These are phyloP conservation scores for Tenthredo distinguenda DNA, from an alignment of 2,888 invertebrate species.

Conservation along the genomic window DNA sequence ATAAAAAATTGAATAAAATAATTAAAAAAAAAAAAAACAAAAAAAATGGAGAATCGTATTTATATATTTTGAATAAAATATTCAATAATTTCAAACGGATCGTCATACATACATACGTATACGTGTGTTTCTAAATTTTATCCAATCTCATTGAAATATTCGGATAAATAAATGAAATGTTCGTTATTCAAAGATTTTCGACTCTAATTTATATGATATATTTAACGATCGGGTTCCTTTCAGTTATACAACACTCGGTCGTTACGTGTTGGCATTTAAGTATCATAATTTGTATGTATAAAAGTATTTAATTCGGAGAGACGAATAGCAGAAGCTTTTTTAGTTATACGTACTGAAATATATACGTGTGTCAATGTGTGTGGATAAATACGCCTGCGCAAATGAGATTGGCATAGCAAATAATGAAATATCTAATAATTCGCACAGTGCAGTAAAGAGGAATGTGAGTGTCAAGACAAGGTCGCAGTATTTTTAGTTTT, in stretches of 20 bases:
- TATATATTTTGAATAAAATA: too few relatives aligned
- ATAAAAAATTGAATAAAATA: background rate
- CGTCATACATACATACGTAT: too few relatives aligned
- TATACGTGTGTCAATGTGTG: background rate
- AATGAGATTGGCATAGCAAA: conserved; percentile 50
- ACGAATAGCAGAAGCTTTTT: background rate
- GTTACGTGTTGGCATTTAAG: background rate
- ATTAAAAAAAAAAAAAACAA: background rate
- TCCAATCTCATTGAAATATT: too few relatives aligned
- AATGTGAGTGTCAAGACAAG: conserved; percentile 75
- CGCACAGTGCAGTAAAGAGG: conserved; percentile 65
- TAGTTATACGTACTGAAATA: background rate
- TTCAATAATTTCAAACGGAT: too few relatives aligned
- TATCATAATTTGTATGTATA: background rate
- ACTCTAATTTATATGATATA: background rate
- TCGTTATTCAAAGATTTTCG: background rate
- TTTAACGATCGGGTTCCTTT: background rate
- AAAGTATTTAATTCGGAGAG: background rate
- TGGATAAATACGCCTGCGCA: background rate
- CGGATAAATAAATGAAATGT: too few relatives aligned
- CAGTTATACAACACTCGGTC: background rate
- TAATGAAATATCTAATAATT: conserved; percentile 72
- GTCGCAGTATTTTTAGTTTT: conserved; percentile 76
- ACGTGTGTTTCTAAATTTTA: too few relatives aligned
- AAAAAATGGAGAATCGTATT: too few relatives aligned